phyloP scores from a whole-genome alignment of 2,888 invertebrate genomes.

The Chymomyza caudatula region DNA sequence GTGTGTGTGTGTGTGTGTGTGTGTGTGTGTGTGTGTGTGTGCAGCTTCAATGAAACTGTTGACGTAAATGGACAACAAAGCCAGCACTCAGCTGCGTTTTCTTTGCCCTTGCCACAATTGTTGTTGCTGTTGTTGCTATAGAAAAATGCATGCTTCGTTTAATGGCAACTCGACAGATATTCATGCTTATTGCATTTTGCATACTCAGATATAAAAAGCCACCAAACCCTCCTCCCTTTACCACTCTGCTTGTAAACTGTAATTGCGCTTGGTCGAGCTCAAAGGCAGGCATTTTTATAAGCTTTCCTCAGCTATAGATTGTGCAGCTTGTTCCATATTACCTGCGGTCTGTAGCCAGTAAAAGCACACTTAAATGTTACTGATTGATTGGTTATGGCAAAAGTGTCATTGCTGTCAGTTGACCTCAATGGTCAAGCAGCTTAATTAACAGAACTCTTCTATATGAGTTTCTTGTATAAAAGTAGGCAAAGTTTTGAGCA shows the following conservation, averaged over 20 bases:
- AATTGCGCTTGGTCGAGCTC: background rate
- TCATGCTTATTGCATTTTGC: conserved; percentile 62
- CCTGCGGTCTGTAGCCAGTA: background rate
- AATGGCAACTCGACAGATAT: conserved; percentile 48
- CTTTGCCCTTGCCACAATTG: conserved; percentile 21
- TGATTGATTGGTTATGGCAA: conserved; percentile 21
- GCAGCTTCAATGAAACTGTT: conserved; percentile 60
- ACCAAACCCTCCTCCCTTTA: conserved; percentile 7
- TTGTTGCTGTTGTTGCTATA: conserved; percentile 11
- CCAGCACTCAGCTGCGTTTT: conserved; percentile 58
- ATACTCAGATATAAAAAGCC: conserved; percentile 33
- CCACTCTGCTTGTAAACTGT: conserved; percentile 9
- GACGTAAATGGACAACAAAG: conserved; percentile 70
- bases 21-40: conserved; percentile 21
- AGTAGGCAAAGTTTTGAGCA: conserved; percentile 12
- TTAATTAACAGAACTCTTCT: too few species aligned
- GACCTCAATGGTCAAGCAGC: conserved; percentile 24
- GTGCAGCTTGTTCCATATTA: background rate
- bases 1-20: background rate
- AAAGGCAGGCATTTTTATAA: background rate
- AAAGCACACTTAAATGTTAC: background rate
- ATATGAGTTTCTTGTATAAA: background rate
- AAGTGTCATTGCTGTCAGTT: background rate
- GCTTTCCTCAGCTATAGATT: background rate
- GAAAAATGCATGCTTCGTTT: conserved; percentile 60